phyloP scores from a whole-genome alignment of 2,888 invertebrate genomes.

The Xanthorhoe spadicearia region DNA sequence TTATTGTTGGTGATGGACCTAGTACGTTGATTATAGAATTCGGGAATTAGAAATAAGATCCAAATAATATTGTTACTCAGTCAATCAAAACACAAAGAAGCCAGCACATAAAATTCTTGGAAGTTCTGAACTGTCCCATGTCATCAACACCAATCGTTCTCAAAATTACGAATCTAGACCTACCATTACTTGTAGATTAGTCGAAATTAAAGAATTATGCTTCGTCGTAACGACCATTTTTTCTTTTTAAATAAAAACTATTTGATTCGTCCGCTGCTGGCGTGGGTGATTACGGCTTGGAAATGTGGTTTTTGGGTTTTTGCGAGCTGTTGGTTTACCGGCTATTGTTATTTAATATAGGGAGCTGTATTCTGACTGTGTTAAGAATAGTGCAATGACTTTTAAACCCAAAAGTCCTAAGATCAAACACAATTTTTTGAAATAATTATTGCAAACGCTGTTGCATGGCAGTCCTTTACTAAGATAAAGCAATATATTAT shows the following conservation, averaged over 20 bases:
- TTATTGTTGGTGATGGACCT: too few relatives aligned
- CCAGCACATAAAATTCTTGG: slow-evolving; percentile 8
- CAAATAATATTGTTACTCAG: not conserved
- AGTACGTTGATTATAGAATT: too few relatives aligned
- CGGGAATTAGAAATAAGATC: too few relatives aligned
- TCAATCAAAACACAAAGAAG: not conserved
- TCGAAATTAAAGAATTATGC: slow-evolving; percentile 65
- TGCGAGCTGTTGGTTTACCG: not conserved
- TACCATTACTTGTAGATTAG: slow-evolving; percentile 72
- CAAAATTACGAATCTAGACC: slow-evolving; percentile 46
- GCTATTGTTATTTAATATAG: not conserved
- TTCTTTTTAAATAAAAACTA: slow-evolving; percentile 37
- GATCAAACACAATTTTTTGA: too few relatives aligned
- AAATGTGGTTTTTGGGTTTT: slow-evolving; percentile 35
- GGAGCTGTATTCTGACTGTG: too few relatives aligned
- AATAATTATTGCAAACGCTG: too few relatives aligned
- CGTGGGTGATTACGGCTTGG: slow-evolving; percentile 33
- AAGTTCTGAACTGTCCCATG: slow-evolving; percentile 34
- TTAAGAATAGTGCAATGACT: too few relatives aligned
- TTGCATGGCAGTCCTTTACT: too few relatives aligned
- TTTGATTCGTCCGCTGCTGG: slow-evolving; percentile 53
- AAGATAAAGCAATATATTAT: too few relatives aligned
- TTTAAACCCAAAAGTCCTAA: too few relatives aligned
- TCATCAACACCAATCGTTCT: slow-evolving; percentile 30
- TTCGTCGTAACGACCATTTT: slow-evolving; percentile 56